Evolutionary conservation across 1,140 invertebrate species (phyloP).

Genomic region (Caenorhabditis remanei): DNA sequence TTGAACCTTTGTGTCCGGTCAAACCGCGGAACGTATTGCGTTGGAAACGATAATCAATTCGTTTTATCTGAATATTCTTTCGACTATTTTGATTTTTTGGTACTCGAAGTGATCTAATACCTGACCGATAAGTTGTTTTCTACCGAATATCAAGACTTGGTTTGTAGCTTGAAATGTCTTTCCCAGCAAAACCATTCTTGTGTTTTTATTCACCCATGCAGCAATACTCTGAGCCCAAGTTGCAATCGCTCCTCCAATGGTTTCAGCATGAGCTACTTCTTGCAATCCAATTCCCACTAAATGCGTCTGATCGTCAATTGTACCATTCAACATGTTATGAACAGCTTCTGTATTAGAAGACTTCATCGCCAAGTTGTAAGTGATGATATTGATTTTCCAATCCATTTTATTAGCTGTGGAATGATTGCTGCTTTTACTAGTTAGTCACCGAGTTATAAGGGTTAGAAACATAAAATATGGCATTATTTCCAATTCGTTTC

Average conservation of each 20-base stretch:
- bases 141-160: conserved; percentile 58
- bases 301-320: conserved; percentile 8
- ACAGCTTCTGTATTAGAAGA: conserved; percentile 13
- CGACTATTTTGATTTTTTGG: neutral
- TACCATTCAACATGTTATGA: conserved; percentile 49
- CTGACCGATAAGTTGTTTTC: conserved; percentile 34
- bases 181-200: conserved; percentile 47
- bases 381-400: conserved; percentile 61
- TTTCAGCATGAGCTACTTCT: conserved; percentile 65
- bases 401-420: conserved; percentile 6
- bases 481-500: neutral
- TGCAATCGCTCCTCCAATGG: conserved; percentile 11
- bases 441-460: neutral
- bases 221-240: conserved; percentile 60
- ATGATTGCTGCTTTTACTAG: neutral
- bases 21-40: conserved; percentile 61
- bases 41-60: conserved; percentile 62
- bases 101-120: neutral
- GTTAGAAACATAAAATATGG: conserved; percentile 50
- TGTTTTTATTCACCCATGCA: conserved; percentile 58
- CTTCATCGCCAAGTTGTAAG: conserved; percentile 65
- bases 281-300: conserved; percentile 63
- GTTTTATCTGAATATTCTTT: conserved; percentile 54
- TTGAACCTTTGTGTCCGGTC: conserved; percentile 67
- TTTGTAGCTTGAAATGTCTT: conserved; percentile 67